Evolutionary conservation across 1,140 invertebrate species (phyloP), one percentile per base, ranked within the genome.

Genomic region (Zophobas morio): DNA sequence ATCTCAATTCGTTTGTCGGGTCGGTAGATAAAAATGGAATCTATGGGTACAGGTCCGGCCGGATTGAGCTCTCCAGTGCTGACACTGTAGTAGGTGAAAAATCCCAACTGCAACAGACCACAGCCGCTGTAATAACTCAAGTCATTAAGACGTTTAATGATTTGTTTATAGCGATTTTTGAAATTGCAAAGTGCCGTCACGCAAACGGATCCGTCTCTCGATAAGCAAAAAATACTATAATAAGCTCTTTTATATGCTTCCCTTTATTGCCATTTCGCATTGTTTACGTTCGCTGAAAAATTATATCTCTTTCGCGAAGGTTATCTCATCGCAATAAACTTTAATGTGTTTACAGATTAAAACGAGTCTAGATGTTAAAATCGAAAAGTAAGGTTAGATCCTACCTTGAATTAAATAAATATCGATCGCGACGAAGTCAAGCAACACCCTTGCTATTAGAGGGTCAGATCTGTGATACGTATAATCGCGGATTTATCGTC

Each of bases 11-110:
- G 90, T 86, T 96, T 94, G 88, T 98, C 96, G 20, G 96, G 96
- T 78, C 96, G 90, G 88, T 98, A 99, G 77, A 98, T 97, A 84
- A 98, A 96, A 75, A 96, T 90, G 78, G 95, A 97, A 88, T 97
- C 95, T 76, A 95, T 94, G 70, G 96, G 96, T 80, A 98, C 94
- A 1, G 96, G 96, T 63, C 96, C 96, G 37, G 95, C 93, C 70
- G 94, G 91, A 84, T 94, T 95, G 70, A 97, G 90, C 84, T 94
- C 92, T 40, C 95, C 95, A 73, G 92, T 91, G 42, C 92, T 91
- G 79, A 96, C 89, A 57, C 94, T 93, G 86, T 98, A 96, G 88
- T 97, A 98, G 37, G 94, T 92, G 89, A 98, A 98, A 86, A 97
- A 96, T 47, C 94, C 94, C 87, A 98, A 87, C 96, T 98, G 90